Percentiles rank a stretch among this genome's conserved stretches.
phyloP scores from a whole-genome alignment of 2,797 vertebrate species.

The Erethizon dorsatum region DNA sequence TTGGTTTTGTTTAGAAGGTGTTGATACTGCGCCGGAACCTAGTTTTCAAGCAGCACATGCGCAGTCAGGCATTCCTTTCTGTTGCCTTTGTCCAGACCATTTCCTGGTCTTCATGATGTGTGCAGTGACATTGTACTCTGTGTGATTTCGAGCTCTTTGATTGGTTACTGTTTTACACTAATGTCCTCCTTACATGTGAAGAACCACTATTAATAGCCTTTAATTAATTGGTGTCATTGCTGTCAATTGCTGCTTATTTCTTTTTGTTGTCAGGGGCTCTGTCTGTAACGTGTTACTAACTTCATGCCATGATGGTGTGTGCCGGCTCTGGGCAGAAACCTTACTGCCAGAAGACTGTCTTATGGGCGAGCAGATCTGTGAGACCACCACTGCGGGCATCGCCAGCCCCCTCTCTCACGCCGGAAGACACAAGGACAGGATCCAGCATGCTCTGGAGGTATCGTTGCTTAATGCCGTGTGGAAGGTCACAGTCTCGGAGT shows the following conservation, averaged over 20 bases:
- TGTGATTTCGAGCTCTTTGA: constrained; percentile 22
- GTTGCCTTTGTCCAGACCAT: not conserved
- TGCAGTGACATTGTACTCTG: not conserved
- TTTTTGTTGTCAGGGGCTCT: constrained; percentile 92
- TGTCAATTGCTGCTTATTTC: constrained; percentile 50
- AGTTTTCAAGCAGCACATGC: not conserved
- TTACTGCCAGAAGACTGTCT: constrained; percentile 97
- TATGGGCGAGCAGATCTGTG: constrained; percentile 97
- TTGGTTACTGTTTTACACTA: constrained; percentile 27
- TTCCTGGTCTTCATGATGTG: constrained; percentile 50
- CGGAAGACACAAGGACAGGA: constrained; percentile 96
- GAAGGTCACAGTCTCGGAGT: constrained; percentile 14
- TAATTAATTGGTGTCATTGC: not conserved
- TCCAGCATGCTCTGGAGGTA: constrained; percentile 98
- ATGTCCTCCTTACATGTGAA: constrained; percentile 37
- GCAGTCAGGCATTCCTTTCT: not conserved
- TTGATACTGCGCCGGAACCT: not conserved
- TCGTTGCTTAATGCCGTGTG: not conserved
- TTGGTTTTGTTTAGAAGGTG: constrained; percentile 49
- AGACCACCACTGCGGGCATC: constrained; percentile 94
- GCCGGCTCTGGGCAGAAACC: constrained; percentile 98
- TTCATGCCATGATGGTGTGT: constrained; percentile 97
- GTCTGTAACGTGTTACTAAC: constrained; percentile 98
- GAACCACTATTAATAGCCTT: constrained; percentile 41
- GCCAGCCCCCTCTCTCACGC: constrained; percentile 91